Base-by-base conservation (phyloP, 2,888 invertebrate species). In the Ferrisia virgata region DNA sequence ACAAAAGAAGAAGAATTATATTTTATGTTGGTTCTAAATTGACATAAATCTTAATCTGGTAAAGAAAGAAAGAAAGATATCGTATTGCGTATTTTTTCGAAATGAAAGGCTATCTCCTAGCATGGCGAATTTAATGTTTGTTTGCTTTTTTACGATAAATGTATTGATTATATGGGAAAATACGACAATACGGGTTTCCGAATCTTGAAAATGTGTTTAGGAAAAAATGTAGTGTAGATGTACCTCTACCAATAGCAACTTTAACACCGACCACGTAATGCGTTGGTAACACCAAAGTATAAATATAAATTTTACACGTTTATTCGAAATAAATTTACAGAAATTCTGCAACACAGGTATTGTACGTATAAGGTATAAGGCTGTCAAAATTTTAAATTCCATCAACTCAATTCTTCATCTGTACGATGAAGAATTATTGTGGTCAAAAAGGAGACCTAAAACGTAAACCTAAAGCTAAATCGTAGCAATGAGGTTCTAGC, bases 381-480 rank as follows among this genome's bases (percentile, higher is more conserved):
- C 72, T 76, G 72, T 76, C 72, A 76, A 36, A 36, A 76, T 36
- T 36, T 76, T 36, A 64, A 36, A 76, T 9, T 33, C 72, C 36
- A 36, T 76, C 72, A 76, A 76, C 72, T 53, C 4, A n/a, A 76
- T 76, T 76, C 72, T 76, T 76, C 36, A 76, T 22, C 72, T 33
- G 72, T 36, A n/a, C 18, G n/a, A 31, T 36, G 72, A 76, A 76
- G 72, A 76, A 76, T 76, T 76, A 76, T 76, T 36, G 36, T 76
- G 72, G 72, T 76, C 36, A 36, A 36, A 36, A 36, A 36, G 64
- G 25, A 76, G 22, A 18, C 36, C 36, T 6, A 15, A 9, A 64
- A 15, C 28, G 13, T 64, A 64, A 64, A 64, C 15, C n/a, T n/a
- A n/a, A n/a, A n/a, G n/a, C n/a, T n/a, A n/a, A n/a, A n/a, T n/a